Evolutionary conservation across 2,888 invertebrate genomes (phyloP).

Genomic region (Copidosoma aretas): DNA sequence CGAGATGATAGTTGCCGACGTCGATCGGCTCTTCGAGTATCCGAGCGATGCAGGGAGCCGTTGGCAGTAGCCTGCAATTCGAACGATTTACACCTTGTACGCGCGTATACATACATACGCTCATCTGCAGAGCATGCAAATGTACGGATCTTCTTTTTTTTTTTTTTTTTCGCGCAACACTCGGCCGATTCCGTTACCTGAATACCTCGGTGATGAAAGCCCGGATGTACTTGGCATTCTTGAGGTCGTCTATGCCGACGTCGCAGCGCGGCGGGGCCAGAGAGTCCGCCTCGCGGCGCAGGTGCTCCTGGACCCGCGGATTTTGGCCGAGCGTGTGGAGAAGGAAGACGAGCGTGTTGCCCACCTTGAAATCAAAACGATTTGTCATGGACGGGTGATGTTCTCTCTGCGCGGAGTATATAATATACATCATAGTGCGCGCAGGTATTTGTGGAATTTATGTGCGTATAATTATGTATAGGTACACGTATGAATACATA

Average conservation of each 20-base stretch:
- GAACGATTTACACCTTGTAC: too few relatives aligned
- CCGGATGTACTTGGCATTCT: conserved; percentile 75
- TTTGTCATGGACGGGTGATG: too few relatives aligned
- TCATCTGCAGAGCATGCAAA: too few relatives aligned
- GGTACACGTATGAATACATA: too few relatives aligned
- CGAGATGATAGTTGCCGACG: conserved; percentile 73
- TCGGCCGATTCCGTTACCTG: conserved; percentile 56
- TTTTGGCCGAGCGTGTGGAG: conserved; percentile 77
- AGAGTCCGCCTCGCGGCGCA: conserved; percentile 71
- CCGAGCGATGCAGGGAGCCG: conserved; percentile 80
- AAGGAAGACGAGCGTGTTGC: conserved; percentile 81
- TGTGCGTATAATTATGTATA: too few relatives aligned
- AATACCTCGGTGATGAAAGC: conserved; percentile 83
- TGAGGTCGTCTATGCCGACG: conserved; percentile 68
- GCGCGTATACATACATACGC: too few relatives aligned
- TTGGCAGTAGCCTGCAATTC: conserved; percentile 70
- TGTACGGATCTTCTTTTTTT: too few relatives aligned
- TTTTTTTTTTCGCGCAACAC: neutral
- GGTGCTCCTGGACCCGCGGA: conserved; percentile 70
- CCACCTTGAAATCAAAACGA: conserved; percentile 65
- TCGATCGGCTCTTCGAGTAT: conserved; percentile 76
- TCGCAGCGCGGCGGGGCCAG: conserved; percentile 66
- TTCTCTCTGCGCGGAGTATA: too few relatives aligned
- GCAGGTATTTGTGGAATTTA: too few relatives aligned
- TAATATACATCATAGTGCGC: too few relatives aligned